Conservation (phyloP, 2,113 vertebrate species). For the Microtus ochrogaster region DNA sequence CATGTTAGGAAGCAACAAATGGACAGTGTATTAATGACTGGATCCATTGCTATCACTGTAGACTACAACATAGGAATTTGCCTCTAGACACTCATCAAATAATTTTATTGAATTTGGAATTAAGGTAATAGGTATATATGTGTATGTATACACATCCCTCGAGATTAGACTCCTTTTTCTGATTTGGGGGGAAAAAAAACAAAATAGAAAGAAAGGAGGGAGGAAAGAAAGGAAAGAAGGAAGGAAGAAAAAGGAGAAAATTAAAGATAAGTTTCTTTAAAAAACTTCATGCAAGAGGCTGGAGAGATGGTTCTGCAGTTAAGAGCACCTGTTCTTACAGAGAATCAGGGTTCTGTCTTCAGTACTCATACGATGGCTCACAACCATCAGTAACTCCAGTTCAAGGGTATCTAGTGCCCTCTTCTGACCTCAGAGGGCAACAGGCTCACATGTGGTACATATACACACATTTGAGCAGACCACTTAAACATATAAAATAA, state of each 20-base stretch:
- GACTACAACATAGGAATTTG: slow-evolving; percentile 1
- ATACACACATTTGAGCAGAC: not conserved
- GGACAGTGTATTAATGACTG: not conserved
- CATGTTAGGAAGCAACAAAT: slow-evolving; percentile 20
- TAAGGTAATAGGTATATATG: not conserved
- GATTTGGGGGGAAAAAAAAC: not conserved
- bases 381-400: not conserved
- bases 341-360: not conserved
- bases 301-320: not conserved
- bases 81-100: not conserved
- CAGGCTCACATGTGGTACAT: not conserved
- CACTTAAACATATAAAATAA: not conserved
- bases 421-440: not conserved
- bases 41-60: slow-evolving; percentile 25
- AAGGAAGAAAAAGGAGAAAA: not conserved
- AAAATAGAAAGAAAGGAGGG: not conserved
- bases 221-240: not conserved
- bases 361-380: not conserved
- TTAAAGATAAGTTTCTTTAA: not conserved
- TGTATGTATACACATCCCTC: not conserved
- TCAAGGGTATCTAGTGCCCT: not conserved
- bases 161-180: slow-evolving; percentile 40
- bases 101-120: slow-evolving; percentile 32
- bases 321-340: not conserved
- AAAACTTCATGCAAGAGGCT: not conserved